phyloP scores from a whole-genome alignment of 2,888 invertebrate species.

The Mesorhabditis belari region DNA sequence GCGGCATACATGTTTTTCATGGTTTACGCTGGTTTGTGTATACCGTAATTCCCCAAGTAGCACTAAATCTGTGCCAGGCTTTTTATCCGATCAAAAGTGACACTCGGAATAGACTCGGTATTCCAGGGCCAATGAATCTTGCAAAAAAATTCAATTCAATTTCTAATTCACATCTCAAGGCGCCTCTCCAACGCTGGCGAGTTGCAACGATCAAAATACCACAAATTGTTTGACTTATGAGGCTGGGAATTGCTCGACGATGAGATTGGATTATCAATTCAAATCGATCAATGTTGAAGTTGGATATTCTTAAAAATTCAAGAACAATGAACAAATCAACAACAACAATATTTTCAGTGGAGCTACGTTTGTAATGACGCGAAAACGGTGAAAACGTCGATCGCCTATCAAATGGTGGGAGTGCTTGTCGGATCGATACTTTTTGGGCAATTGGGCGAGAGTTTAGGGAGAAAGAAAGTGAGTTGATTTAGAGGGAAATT shows the following conservation, averaged over 20 bases:
- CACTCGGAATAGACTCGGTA: background rate
- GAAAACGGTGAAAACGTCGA: slow-evolving; percentile 15
- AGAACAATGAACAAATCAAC: too few species aligned
- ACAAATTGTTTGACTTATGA: background rate
- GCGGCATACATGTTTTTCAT: slow-evolving; percentile 17
- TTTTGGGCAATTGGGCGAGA: slow-evolving; percentile 30
- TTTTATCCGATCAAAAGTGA: background rate
- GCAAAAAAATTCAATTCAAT: background rate
- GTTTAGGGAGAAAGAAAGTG: slow-evolving; percentile 25
- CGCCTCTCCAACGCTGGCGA: background rate
- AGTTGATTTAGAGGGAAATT: background rate
- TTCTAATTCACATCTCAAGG: background rate
- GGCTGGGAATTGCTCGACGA: background rate
- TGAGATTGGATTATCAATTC: slow-evolving; percentile 10
- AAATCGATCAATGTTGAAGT: slow-evolving; percentile 20
- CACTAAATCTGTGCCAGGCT: background rate
- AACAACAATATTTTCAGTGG: too few species aligned
- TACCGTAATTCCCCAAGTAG: background rate
- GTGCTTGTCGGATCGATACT: slow-evolving; percentile 31
- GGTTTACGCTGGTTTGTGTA: slow-evolving; percentile 20
- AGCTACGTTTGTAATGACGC: slow-evolving; percentile 9
- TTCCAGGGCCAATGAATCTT: too few species aligned
- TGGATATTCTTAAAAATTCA: background rate
- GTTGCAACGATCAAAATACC: slow-evolving; percentile 1
- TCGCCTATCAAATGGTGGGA: slow-evolving; percentile 32